Base-by-base conservation (phyloP, 2,888 invertebrate genomes). In the Agrypnus murinus region DNA sequence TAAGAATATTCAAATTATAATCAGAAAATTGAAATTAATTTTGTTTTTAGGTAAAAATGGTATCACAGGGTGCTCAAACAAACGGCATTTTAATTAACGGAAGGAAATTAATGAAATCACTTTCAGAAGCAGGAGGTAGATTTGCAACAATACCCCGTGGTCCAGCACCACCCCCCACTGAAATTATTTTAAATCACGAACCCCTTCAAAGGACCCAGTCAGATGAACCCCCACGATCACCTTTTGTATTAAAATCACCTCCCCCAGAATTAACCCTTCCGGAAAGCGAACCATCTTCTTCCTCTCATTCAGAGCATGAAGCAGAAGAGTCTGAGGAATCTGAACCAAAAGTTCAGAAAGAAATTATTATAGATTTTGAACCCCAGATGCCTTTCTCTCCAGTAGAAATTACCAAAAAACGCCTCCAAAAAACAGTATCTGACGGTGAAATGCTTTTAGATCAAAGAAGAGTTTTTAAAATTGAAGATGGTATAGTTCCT, bases 1-100 rank as follows among this genome's bases (percentile, higher is more conserved):
- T n/a, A n/a, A n/a, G n/a, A n/a, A n/a, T n/a, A n/a, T n/a, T n/a
- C n/a, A n/a, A n/a, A n/a, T n/a, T n/a, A n/a, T n/a, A n/a, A n/a
- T n/a, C n/a, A n/a, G n/a, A n/a, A 25, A 25, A 25, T 25, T 3
- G 25, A 25, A 25, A 25, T 25, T 25, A 25, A 25, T n/a, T n/a
- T n/a, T 25, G 25, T 40, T 40, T 55, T 63, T 85, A 93, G 89
- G 94, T 95, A 15, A 93, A 93, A 84, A 95, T 95, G 91, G 94
- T 95, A 48, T 95, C 95, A 9, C 95, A 95, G 82, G 95, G 95
- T 15, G 95, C 95, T 8, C 95, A 96, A 86, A 96, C 95, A 1
- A 96, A 96, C 85, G 95, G 95, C 0, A 87, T 90, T 69, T 86
- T 91, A 66, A 84, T 88, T 71, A 91, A 91, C 80, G 90, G 90